Evolutionary conservation across 2,888 invertebrate genomes (phyloP).

Genomic region (Dorcus hopei): DNA sequence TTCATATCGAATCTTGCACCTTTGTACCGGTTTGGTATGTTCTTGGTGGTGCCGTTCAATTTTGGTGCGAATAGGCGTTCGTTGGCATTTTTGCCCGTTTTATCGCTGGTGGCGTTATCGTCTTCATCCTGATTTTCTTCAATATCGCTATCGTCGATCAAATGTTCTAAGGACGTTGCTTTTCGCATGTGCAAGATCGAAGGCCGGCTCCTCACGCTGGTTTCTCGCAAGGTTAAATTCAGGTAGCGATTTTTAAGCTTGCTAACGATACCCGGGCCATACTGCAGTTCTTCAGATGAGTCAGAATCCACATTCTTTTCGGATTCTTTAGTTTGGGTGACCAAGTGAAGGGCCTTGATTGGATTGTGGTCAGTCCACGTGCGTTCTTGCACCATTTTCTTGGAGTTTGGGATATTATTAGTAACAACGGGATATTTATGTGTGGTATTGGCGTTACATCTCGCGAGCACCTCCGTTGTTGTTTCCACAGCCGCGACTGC

Average conservation of each 20-base stretch:
- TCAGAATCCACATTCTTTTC: constrained; percentile 50
- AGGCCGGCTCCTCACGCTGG: constrained; percentile 59
- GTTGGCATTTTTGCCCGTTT: constrained; percentile 4
- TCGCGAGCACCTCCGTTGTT: constrained; percentile 34
- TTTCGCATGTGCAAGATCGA: constrained; percentile 69
- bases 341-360: constrained; percentile 23
- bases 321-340: constrained; percentile 32
- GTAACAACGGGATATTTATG: not conserved
- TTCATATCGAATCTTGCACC: constrained; percentile 65
- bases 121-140: constrained; percentile 38
- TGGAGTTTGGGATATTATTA: not conserved
- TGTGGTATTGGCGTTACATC: constrained; percentile 21
- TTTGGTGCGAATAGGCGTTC: constrained; percentile 31
- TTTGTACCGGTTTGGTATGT: constrained; percentile 48
- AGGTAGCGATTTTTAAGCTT: constrained; percentile 83
- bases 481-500: constrained; percentile 35
- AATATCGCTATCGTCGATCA: constrained; percentile 69
- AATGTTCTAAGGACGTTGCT: constrained; percentile 81
- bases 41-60: constrained; percentile 32
- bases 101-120: constrained; percentile 13
- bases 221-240: constrained; percentile 78
- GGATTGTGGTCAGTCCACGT: constrained; percentile 42
- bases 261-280: constrained; percentile 90
- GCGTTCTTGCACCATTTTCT: constrained; percentile 53
- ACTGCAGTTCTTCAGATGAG: constrained; percentile 76